Conservation (phyloP, 2,113 vertebrate species). For the Rana temporaria region DNA sequence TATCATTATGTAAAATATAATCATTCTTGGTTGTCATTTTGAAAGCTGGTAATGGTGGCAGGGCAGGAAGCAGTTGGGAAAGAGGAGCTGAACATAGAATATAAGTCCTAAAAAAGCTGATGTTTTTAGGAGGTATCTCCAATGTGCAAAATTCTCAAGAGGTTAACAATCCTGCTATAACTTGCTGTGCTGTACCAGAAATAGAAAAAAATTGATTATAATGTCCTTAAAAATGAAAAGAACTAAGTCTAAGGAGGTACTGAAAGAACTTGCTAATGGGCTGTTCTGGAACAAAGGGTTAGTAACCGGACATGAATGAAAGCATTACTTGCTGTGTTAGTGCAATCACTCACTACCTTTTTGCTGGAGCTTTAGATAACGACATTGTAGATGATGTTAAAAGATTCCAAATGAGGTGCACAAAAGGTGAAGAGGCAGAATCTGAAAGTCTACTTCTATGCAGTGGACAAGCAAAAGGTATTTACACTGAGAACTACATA, state of each 20-base stretch:
- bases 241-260: background rate
- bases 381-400: slow-evolving; percentile 13
- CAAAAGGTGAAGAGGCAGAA: background rate
- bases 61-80: no score
- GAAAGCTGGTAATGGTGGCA: no score
- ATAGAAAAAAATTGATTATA: no score
- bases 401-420: slow-evolving; percentile 29
- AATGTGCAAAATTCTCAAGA: no score
- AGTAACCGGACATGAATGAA: slow-evolving; percentile 18
- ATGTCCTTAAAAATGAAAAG: background rate
- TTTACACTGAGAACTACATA: background rate
- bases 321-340: slow-evolving; percentile 34
- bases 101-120: no score
- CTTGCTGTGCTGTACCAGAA: no score
- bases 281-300: slow-evolving; percentile 38
- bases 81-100: no score
- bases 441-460: background rate
- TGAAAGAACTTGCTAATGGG: background rate
- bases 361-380: slow-evolving; percentile 16
- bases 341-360: slow-evolving; percentile 32
- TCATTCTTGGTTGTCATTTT: no score
- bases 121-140: no score
- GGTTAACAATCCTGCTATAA: no score
- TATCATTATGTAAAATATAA: no score
- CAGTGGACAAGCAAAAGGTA: background rate